Percentiles rank a stretch among this genome's conserved stretches.
Conservation (phyloP, 1,140 invertebrate genomes). For the Euglossa dilemma region DNA sequence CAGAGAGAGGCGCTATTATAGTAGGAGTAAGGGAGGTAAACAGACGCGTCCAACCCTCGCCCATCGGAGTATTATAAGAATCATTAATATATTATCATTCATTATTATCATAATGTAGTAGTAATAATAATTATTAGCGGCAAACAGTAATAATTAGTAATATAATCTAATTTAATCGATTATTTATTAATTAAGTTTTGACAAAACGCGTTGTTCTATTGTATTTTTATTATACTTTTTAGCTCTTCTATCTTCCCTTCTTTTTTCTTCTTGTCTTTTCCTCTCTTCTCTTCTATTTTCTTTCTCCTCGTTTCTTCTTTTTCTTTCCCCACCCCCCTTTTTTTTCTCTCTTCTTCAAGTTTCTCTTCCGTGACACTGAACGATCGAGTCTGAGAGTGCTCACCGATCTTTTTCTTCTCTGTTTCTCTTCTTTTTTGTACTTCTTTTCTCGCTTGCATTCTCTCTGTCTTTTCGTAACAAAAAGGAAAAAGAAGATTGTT, state of each 20-base stretch:
- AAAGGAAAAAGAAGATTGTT: neutral
- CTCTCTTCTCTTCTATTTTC: slow-evolving; percentile 52
- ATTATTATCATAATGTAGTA: slow-evolving; percentile 79
- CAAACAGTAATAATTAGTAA: slow-evolving; percentile 78
- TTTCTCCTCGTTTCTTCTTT: neutral
- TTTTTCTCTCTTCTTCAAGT: neutral
- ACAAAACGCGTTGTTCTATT: slow-evolving; percentile 73
- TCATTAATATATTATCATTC: slow-evolving; percentile 83
- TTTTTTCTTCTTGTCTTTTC: neutral
- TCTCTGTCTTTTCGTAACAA: neutral
- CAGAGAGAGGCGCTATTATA: neutral
- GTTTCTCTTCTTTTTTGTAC: neutral
- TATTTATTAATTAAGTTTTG: slow-evolving; percentile 83
- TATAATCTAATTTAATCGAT: slow-evolving; percentile 83
- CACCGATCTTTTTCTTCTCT: neutral
- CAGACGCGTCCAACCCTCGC: slow-evolving; percentile 65
- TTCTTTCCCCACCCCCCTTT: too few species aligned
- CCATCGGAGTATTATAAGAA: slow-evolving; percentile 81
- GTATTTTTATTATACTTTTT: slow-evolving; percentile 25
- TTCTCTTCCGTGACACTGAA: slow-evolving; percentile 52
- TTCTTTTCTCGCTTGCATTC: neutral
- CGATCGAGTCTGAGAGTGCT: slow-evolving; percentile 17
- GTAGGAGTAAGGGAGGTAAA: slow-evolving; percentile 28
- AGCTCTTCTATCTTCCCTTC: slow-evolving; percentile 26
- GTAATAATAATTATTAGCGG: slow-evolving; percentile 66